Percentiles rank a stretch among this genome's conserved stretches.
Evolutionary conservation across 2,113 vertebrate species (phyloP).

Genomic region (Saccopteryx bilineata): DNA sequence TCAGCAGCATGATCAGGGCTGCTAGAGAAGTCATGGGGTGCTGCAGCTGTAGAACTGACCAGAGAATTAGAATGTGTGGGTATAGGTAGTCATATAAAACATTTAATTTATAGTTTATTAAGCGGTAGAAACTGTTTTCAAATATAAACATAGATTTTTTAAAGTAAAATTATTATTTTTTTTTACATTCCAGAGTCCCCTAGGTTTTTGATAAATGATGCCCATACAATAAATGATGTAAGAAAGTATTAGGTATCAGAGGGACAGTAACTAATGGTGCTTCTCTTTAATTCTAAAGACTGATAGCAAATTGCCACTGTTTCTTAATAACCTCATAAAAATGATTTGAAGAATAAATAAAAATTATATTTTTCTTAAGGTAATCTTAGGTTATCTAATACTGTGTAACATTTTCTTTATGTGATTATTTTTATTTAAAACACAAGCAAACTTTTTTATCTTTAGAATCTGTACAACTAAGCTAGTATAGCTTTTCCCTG

Average conservation of each 20-base stretch:
- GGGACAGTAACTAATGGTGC: background rate
- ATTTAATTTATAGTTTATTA: background rate
- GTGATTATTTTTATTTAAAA: slow-evolving; percentile 4
- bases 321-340: background rate
- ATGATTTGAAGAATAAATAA: background rate
- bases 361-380: background rate
- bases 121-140: background rate
- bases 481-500: background rate
- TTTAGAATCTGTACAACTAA: background rate
- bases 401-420: background rate
- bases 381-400: background rate
- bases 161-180: background rate
- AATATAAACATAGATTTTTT: background rate
- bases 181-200: background rate
- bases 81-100: background rate
- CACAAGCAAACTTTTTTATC: background rate
- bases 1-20: background rate
- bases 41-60: background rate
- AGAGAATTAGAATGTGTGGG: background rate
- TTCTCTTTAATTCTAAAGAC: slow-evolving; percentile 38
- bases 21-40: background rate
- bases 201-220: background rate
- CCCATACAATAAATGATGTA: background rate
- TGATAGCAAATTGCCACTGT: background rate
- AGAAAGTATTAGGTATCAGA: background rate